Evolutionary conservation across 1,140 invertebrate species (phyloP).

Genomic region (Temnothorax longispinosus): DNA sequence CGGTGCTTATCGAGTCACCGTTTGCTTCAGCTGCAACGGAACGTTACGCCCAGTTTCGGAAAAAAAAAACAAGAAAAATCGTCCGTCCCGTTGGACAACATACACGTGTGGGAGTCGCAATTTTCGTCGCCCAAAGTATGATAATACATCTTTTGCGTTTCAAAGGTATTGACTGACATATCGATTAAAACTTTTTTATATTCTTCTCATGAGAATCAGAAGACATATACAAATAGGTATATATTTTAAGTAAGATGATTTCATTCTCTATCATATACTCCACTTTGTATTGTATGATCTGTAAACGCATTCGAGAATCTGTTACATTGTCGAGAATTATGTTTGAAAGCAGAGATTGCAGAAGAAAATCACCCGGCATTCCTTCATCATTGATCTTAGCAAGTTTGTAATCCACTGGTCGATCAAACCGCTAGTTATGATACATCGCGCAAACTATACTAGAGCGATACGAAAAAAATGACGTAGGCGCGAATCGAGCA

Average conservation of each 20-base stretch:
- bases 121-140: not conserved
- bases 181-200: constrained; percentile 13
- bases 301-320: not conserved
- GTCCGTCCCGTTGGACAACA: not conserved
- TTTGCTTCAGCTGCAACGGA: constrained; percentile 79
- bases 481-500: constrained; percentile 80
- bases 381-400: not conserved
- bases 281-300: not conserved
- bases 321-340: constrained; percentile 3
- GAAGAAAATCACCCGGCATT: not conserved
- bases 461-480: constrained; percentile 61
- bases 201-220: not conserved
- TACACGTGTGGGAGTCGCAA: constrained; percentile 48
- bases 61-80: constrained; percentile 56
- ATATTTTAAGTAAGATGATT: not conserved
- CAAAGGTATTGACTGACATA: not conserved
- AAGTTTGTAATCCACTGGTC: constrained; percentile 36
- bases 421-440: constrained; percentile 69
- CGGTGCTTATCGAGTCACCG: constrained; percentile 81
- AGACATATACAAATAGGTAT: not conserved
- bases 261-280: not conserved
- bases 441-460: constrained; percentile 42
- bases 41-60: constrained; percentile 73
- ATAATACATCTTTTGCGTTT: not conserved
- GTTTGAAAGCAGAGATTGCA: not conserved